Base-by-base conservation (phyloP, 2,888 invertebrate species). In the Trisateles emortualis region DNA sequence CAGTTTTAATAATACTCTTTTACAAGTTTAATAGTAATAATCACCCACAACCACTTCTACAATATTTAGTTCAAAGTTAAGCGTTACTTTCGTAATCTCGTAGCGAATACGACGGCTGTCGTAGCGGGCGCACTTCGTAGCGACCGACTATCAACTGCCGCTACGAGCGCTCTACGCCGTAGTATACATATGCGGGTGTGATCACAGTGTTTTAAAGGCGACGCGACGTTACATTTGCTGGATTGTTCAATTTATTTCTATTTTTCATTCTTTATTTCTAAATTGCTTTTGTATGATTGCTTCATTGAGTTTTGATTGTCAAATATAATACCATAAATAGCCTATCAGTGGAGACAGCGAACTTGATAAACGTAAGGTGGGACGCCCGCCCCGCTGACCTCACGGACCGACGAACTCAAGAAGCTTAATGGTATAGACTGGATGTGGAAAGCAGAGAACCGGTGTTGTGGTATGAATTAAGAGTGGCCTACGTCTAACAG, bases 91-190 rank as follows among this genome's bases (percentile, higher is more conserved):
- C 71, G 72, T 58, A 66, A 59, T 67, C 72, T 68, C 74, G 76
- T 77, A 76, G 68, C 65, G 62, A 68, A 65, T 75, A 64, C 70
- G 53, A 45, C 45, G 49, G 53, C 60, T 50, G 49, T 35, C 74
- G 80, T 79, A 78, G 82, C 88, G 85, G 66, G 80, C 73, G 79
- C 65, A 48, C 79, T 68, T 71, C 81, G 82, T 82, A 85, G 80
- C 86, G 74, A 61, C 72, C 72, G 75, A 73, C 76, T 78, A 74
- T 78, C 81, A 80, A 89, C 88, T 89, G 86, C 64, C 83, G 86
- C 83, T 85, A 84, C 83, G 81, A 64, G 56, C 60, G 43, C 60
- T 68, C 83, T 82, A 86, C 87, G 83, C 68, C 78, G 79, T 81
- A 81, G 79, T 64, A 69, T 43, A 50, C 56, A 59, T 39, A 30